Base-by-base conservation (phyloP, 2,797 vertebrate species). In the Anguilla marmorata region DNA sequence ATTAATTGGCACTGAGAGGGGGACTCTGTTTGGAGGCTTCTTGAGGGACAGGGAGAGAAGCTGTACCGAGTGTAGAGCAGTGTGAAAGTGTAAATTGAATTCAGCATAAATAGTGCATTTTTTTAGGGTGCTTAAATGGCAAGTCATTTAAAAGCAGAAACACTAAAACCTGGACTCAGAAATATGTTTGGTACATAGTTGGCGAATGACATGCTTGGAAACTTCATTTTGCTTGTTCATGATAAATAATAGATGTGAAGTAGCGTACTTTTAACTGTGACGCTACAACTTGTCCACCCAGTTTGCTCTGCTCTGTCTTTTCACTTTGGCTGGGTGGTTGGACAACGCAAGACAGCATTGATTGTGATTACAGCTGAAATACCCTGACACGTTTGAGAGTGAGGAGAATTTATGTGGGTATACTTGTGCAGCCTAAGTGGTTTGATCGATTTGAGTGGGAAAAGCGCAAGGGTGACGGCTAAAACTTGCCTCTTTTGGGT, bases 361-460 rank as follows among this genome's bases (percentile, higher is more conserved):
- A 56, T 80, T 79, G 16, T 24, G 50, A 79, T 74, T 45, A 24
- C 86, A 24, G 9, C 14, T 86, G 56, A 66, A 45, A 69, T 66
- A 12, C 11, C 50, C 56, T 66, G 33, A 66, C 72, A 19, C 84
- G 7, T 3, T 48, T 37, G 52, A 87, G 72, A 76, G 24, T 60
- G 21, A 30, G 50, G 41, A 52, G 50, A 45, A 80, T 79, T 87
- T 58, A 45, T 56, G 27, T 54, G 9, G 52, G 41, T 19, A 45
- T 58, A 56, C 72, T 69, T 54, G 9, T 6, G 9, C 86, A 58
- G 24, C 80, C 76, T 52, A 80, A 60, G 86, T 58, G 86, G 72
- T 45, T 60, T 80, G 30, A 54, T 52, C 4, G 45, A 74, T 86
- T 7, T 74, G 33, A 74, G 72, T 86, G 3, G 27, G 85, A 21